Conservation (phyloP, 1,140 invertebrate species). For the Pemphigus obesinymphae region DNA sequence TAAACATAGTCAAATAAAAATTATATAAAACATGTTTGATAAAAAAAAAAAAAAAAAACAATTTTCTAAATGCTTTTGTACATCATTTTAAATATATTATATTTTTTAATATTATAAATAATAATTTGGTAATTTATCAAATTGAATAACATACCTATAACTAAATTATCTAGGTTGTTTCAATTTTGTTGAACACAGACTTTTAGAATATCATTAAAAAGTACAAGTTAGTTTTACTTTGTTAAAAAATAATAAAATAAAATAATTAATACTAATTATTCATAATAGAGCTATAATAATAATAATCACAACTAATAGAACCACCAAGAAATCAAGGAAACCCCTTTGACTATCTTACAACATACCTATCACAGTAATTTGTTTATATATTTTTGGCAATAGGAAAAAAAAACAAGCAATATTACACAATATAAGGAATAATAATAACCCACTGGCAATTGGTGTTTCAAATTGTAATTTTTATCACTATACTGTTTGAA, state of each 20-base stretch:
- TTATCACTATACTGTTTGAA: not conserved
- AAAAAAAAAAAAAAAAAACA: no score
- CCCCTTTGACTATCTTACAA: conserved; percentile 25
- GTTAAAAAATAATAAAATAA: conserved; percentile 33
- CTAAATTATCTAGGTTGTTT: conserved; percentile 4
- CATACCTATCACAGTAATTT: conserved; percentile 38
- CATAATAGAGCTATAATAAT: not conserved
- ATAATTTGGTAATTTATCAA: not conserved
- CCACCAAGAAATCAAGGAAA: conserved; percentile 29
- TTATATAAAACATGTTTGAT: no score
- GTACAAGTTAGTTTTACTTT: not conserved
- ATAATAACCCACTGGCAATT: not conserved
- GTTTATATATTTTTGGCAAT: conserved; percentile 28
- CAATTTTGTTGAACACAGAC: not conserved
- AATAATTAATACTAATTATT: conserved; percentile 11
- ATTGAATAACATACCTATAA: not conserved
- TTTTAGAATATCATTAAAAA: not conserved
- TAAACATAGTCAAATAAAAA: no score
- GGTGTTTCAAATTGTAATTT: not conserved
- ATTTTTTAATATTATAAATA: not conserved
- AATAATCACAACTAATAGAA: conserved; percentile 19
- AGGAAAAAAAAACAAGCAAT: not conserved
- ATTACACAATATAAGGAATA: not conserved
- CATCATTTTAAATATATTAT: no score
- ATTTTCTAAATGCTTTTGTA: no score